These are phyloP conservation scores for Trisateles emortualis DNA, from an alignment of 2,888 invertebrate genomes.

Conservation along the genomic window DNA sequence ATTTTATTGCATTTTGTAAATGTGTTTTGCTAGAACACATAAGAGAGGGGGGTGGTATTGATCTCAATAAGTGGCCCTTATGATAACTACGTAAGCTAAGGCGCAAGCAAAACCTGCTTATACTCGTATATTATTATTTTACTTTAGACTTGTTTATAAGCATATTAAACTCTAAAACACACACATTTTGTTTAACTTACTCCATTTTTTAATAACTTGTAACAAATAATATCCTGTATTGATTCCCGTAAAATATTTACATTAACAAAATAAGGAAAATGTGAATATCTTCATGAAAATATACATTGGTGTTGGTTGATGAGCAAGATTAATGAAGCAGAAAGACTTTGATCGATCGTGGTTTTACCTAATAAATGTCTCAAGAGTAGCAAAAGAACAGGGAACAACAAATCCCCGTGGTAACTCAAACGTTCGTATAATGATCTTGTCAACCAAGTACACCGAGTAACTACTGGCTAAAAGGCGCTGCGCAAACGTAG, in stretches of 20 bases:
- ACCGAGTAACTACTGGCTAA: neutral
- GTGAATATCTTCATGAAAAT: conserved; percentile 72
- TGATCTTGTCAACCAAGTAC: conserved; percentile 54
- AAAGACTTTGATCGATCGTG: conserved; percentile 84
- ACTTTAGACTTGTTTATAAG: too few species aligned
- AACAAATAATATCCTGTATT: conserved; percentile 10
- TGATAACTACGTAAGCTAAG: too few species aligned
- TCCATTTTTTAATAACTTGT: neutral
- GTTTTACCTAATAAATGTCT: conserved; percentile 81
- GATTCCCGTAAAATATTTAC: conserved; percentile 44
- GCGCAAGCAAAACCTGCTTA: too few species aligned
- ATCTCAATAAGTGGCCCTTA: too few species aligned
- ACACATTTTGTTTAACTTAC: too few species aligned
- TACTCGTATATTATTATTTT: too few species aligned
- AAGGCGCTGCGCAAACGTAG: too few species aligned
- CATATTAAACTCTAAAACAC: too few species aligned
- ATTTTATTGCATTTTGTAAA: too few species aligned
- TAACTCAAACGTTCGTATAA: conserved; percentile 64
- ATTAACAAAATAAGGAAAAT: conserved; percentile 71
- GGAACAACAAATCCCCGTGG: conserved; percentile 59
- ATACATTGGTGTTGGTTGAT: conserved; percentile 70
- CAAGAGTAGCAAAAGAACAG: conserved; percentile 52
- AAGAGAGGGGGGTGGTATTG: too few species aligned
- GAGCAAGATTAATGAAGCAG: conserved; percentile 83
- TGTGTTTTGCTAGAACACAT: too few species aligned